A percentile compares a stretch with the other conserved stretches of the same genome.
phyloP scores from a whole-genome alignment of 2,113 vertebrate species.

The Callospermophilus lateralis region DNA sequence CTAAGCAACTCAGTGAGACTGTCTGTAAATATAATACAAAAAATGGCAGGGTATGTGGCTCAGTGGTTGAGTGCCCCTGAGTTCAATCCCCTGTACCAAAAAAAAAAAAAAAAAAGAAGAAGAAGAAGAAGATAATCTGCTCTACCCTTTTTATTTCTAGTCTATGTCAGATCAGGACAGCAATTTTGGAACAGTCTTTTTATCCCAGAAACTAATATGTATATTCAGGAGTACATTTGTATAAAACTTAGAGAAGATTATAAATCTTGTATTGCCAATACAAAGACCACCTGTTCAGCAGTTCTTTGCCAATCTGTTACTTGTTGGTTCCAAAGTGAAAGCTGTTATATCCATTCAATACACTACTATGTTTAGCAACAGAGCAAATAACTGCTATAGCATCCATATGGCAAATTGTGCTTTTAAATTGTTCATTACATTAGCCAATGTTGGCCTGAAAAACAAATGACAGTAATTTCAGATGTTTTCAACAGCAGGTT shows the following conservation, averaged over 20 bases:
- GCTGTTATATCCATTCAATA: conserved; percentile 53
- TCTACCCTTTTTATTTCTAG: not conserved
- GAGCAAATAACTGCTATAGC: conserved; percentile 61
- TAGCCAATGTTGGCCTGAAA: conserved; percentile 54
- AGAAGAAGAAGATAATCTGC: not conserved
- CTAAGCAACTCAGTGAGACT: too few species aligned
- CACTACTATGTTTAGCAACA: conserved; percentile 73
- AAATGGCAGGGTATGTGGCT: too few species aligned
- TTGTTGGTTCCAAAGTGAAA: conserved; percentile 61
- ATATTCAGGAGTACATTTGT: not conserved
- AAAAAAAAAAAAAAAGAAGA: too few species aligned
- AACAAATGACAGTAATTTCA: conserved; percentile 60
- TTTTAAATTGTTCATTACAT: conserved; percentile 69
- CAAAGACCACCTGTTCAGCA: conserved; percentile 58
- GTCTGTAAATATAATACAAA: too few species aligned
- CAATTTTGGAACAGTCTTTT: not conserved
- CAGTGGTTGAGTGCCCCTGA: too few species aligned
- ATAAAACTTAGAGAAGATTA: conserved; percentile 40
- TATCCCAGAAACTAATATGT: not conserved
- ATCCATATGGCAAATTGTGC: conserved; percentile 73
- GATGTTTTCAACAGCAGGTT: conserved; percentile 62
- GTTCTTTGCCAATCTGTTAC: conserved; percentile 36
- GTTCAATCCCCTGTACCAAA: too few species aligned
- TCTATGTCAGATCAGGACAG: not conserved
- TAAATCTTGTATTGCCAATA: conserved; percentile 56